These are phyloP conservation scores for Tiphia femorata DNA, from an alignment of 2,888 invertebrate species.

Conservation along the genomic window DNA sequence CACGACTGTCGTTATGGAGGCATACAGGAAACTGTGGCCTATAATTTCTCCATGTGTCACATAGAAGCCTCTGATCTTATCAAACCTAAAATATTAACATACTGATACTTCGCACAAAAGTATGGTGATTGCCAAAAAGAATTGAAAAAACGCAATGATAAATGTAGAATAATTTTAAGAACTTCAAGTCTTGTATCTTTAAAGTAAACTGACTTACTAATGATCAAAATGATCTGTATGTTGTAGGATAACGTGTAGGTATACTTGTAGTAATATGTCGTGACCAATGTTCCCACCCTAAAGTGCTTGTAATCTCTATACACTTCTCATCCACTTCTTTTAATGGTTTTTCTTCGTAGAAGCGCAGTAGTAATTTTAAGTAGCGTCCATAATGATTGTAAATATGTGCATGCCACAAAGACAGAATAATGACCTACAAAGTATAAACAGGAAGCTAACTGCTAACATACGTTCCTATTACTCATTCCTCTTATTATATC, in stretches of 20 bases:
- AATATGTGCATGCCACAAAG: constrained; percentile 85
- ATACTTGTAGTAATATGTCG: constrained; percentile 72
- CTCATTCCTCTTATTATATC: too few species aligned
- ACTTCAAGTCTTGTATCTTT: too few species aligned
- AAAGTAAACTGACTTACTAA: constrained; percentile 30
- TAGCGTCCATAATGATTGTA: constrained; percentile 86
- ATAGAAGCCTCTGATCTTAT: constrained; percentile 16
- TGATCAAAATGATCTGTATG: constrained; percentile 80
- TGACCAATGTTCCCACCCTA: constrained; percentile 82
- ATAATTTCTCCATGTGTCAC: constrained; percentile 30
- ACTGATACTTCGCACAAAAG: neutral
- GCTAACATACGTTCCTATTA: too few species aligned
- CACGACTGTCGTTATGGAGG: constrained; percentile 28
- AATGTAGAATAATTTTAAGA: too few species aligned
- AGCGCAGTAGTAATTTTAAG: constrained; percentile 80
- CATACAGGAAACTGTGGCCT: constrained; percentile 32
- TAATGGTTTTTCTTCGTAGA: constrained; percentile 85
- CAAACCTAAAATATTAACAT: constrained; percentile 26
- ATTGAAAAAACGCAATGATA: too few species aligned
- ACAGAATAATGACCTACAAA: constrained; percentile 79
- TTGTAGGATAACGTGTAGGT: constrained; percentile 78
- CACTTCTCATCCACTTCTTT: constrained; percentile 80
- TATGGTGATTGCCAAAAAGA: neutral
- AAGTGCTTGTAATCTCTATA: constrained; percentile 74
- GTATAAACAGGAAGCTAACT: constrained; percentile 16